A percentile compares a stretch with the other conserved stretches of the same genome.
Conservation (phyloP, 2,797 vertebrate species). For the Pseudomugil gertrudae region DNA sequence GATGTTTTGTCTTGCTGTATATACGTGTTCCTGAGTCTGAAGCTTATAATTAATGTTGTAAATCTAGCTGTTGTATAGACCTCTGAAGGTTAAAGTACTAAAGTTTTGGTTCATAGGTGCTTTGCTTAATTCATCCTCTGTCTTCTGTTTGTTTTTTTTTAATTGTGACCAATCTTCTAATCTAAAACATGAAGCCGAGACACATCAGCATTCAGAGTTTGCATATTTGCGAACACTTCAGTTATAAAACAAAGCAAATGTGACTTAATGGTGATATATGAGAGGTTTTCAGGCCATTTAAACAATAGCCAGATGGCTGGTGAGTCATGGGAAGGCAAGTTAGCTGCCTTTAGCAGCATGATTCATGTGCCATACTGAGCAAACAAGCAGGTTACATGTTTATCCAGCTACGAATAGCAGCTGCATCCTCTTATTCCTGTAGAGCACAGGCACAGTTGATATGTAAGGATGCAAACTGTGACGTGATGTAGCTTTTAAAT, state of each 20-base stretch:
- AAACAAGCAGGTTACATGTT: neutral
- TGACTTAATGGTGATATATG: neutral
- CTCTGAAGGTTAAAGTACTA: neutral
- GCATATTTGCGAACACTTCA: neutral
- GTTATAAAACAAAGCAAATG: neutral
- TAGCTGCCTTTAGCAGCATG: neutral
- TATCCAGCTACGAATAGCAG: neutral
- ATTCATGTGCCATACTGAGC: neutral
- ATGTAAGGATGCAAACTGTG: neutral
- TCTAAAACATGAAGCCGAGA: neutral
- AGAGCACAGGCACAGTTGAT: neutral
- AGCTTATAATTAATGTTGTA: slow-evolving; percentile 26
- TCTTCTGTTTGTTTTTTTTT: neutral
- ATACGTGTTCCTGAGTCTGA: slow-evolving; percentile 25
- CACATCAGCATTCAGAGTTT: neutral
- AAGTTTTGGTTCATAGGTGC: slow-evolving; percentile 5
- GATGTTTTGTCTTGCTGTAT: slow-evolving; percentile 21
- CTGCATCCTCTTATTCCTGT: neutral
- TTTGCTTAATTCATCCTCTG: slow-evolving; percentile 11
- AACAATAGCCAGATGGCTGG: neutral
- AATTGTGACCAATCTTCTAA: neutral
- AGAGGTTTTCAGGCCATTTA: neutral
- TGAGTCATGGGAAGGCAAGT: neutral
- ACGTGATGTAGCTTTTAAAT: neutral
- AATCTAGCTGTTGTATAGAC: slow-evolving; percentile 25